phyloP scores from a whole-genome alignment of 2,888 invertebrate species.

The Proisotoma minuta region DNA sequence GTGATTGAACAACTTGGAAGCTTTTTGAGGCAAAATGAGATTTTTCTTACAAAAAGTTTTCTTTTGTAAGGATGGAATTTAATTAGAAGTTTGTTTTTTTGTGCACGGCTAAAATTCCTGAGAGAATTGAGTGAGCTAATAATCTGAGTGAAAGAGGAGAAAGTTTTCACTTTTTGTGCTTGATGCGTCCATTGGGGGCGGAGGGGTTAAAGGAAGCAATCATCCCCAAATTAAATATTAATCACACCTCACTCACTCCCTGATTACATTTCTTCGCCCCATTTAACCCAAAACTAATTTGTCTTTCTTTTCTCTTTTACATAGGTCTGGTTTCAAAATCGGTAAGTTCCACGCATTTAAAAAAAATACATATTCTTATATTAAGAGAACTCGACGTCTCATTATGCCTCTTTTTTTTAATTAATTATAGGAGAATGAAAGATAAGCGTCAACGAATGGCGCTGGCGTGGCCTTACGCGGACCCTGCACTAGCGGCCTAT shows the following conservation, averaged over 20 bases:
- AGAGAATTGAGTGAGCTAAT: too few species aligned
- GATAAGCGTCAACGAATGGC: slow-evolving; percentile 94
- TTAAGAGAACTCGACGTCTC: too few species aligned
- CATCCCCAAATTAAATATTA: slow-evolving; percentile 14
- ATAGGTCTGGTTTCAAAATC: slow-evolving; percentile 96
- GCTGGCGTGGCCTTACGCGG: slow-evolving; percentile 91
- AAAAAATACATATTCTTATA: too few species aligned
- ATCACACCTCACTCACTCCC: neutral
- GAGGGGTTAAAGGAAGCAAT: neutral
- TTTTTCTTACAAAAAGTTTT: too few species aligned
- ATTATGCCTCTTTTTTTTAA: too few species aligned
- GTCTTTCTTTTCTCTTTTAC: slow-evolving; percentile 46
- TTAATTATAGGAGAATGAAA: slow-evolving; percentile 92
- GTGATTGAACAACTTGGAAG: too few species aligned
- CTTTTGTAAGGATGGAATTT: too few species aligned
- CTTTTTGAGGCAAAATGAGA: too few species aligned
- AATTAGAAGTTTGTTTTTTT: too few species aligned
- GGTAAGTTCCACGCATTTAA: too few species aligned
- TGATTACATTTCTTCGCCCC: neutral
- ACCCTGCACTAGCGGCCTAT: slow-evolving; percentile 88
- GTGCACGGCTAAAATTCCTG: too few species aligned
- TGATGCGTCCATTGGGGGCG: slow-evolving; percentile 30
- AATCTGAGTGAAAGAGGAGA: too few species aligned
- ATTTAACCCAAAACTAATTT: neutral
- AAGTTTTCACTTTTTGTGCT: neutral